Base-by-base conservation (phyloP, 2,113 vertebrate species). In the Danionella cerebrum region DNA sequence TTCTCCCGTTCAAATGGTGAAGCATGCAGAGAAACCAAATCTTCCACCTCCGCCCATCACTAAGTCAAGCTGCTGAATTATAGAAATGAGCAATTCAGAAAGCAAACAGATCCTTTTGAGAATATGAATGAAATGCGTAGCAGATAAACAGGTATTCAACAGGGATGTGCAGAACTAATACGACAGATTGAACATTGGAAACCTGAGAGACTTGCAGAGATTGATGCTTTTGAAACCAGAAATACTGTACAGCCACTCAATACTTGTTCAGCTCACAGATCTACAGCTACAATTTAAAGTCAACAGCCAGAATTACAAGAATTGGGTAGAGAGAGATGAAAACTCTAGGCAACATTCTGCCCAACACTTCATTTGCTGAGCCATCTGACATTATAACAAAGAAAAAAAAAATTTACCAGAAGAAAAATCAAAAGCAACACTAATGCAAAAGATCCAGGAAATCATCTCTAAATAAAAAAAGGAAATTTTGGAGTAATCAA, bases 171-270 rank as follows among this genome's bases (percentile, higher is more conserved):
- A 63, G 47, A 25, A 10, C 36, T 7, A 42, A 51, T 8, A 42
- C 45, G 31, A 31, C 25, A 10, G 22, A n/a, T 13, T 25, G 39
- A 64, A 74, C 45, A 69, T 31, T 35, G 24, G 47, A 65, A 58
- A 70, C 67, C 72, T 74, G 72, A 73, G 65, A 73, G 57, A 73
- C 47, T 53, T n/a, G 5, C 31, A 14, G 60, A 41, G 53, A 53
- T 53, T 58, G 42, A 58, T 64, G 60, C 44, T 12, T 45, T 33
- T 47, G 29, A 24, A n/a, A n/a, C n/a, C n/a, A n/a, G n/a, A n/a
- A 47, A 64, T 35, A 48, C 59, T 63, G 16, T 45, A 45, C 41
- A 50, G 42, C 16, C 27, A 64, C 48, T 35, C 18, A 64, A 48
- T 22, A 33, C 41, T 48, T 35, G 1, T 21, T 53, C 27, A 53